Conservation (phyloP, 1,140 invertebrate genomes). For the Rhyzopertha dominica region DNA sequence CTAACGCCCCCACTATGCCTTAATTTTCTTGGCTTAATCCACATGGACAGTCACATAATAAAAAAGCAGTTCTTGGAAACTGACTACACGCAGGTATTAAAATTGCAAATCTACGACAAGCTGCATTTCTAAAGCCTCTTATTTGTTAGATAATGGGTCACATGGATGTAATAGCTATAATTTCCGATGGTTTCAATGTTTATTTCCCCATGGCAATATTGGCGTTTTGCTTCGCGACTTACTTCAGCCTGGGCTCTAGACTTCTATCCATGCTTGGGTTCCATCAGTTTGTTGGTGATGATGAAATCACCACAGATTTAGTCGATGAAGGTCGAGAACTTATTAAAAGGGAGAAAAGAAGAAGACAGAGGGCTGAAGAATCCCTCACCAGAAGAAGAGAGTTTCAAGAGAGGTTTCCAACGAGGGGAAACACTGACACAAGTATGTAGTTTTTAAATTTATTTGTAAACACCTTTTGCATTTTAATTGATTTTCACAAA, state of each 20-base stretch:
- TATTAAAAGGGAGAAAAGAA: slow-evolving; percentile 80
- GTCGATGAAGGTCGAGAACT: slow-evolving; percentile 90
- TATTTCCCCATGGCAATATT: slow-evolving; percentile 98
- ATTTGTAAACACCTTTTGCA: slow-evolving; percentile 10
- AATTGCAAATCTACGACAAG: no score
- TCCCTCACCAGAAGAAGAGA: slow-evolving; percentile 66
- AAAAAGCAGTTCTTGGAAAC: slow-evolving; percentile 76
- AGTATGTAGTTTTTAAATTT: slow-evolving; percentile 35
- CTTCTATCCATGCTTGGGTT: slow-evolving; percentile 86
- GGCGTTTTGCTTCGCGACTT: slow-evolving; percentile 88
- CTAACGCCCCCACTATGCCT: slow-evolving; percentile 97
- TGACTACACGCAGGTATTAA: slow-evolving; percentile 83
- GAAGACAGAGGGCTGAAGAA: slow-evolving; percentile 74
- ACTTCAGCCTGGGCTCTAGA: slow-evolving; percentile 89
- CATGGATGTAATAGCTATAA: slow-evolving; percentile 96
- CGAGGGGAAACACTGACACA: slow-evolving; percentile 52
- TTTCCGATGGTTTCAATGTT: slow-evolving; percentile 97
- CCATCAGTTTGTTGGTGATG: slow-evolving; percentile 92
- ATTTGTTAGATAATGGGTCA: slow-evolving; percentile 93
- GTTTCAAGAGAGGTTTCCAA: slow-evolving; percentile 59
- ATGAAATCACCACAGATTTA: slow-evolving; percentile 87
- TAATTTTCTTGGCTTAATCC: slow-evolving; percentile 95
- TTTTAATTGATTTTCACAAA: slow-evolving; percentile 2
- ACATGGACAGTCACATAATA: slow-evolving; percentile 97
- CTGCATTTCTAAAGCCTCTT: no score